Percentiles rank a stretch among this genome's conserved stretches.
These are phyloP conservation scores for Platycnemis pennipes DNA, from an alignment of 2,888 invertebrate genomes.

Conservation along the genomic window DNA sequence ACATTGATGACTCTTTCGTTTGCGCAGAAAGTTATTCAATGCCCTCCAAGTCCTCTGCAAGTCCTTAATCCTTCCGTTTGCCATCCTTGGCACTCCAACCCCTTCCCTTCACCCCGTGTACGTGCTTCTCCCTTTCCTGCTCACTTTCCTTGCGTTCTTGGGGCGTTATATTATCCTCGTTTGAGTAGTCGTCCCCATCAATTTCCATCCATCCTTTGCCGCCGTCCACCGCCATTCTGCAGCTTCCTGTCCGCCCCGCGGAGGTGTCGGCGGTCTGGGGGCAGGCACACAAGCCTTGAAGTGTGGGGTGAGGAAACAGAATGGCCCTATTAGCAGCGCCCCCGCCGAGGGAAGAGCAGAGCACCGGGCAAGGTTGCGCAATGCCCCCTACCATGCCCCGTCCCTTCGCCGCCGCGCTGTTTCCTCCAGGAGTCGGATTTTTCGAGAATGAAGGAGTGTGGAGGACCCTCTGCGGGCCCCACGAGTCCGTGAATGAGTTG, in stretches of 20 bases:
- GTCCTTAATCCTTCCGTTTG: too few relatives aligned
- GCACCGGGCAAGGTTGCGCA: neutral
- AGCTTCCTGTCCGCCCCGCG: neutral
- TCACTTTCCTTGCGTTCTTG: neutral
- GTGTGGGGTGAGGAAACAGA: neutral
- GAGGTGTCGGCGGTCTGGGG: neutral
- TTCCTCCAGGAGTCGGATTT: neutral
- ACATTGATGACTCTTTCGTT: too few relatives aligned
- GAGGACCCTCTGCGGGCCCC: neutral
- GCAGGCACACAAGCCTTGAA: neutral
- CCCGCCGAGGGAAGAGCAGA: neutral
- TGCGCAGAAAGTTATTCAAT: too few relatives aligned
- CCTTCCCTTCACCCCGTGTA: neutral
- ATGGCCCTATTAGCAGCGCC: neutral
- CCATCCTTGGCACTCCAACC: too few relatives aligned
- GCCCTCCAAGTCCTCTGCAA: too few relatives aligned
- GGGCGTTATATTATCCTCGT: conserved; percentile 1
- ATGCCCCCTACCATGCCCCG: neutral
- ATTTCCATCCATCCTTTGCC: neutral
- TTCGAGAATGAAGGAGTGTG: neutral
- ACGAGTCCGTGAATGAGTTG: neutral
- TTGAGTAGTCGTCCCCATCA: conserved; percentile 27
- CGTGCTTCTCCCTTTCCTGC: too few relatives aligned
- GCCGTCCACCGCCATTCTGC: neutral
- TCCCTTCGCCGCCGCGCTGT: neutral